Evolutionary conservation across 1,140 invertebrate species (phyloP), one percentile per base, ranked within the genome.

Genomic region (Drosophila virilis): DNA sequence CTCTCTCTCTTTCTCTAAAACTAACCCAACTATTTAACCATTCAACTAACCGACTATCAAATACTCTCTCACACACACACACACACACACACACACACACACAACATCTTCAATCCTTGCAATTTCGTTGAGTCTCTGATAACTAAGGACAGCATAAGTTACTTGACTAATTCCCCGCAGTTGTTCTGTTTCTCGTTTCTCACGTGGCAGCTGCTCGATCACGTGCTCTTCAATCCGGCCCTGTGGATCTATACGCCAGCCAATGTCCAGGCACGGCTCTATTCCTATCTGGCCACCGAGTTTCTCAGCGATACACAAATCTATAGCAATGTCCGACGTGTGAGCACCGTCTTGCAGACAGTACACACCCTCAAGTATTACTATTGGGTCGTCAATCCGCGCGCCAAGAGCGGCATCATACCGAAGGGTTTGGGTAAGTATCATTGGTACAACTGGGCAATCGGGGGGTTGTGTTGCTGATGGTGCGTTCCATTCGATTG

Each of bases 291-390:
- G 92, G 98, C 98, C 10, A 99, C 98, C 28, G 98, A 99, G 92
- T 99, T 99, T 93, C 94, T 99, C 74, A 97, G 97, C 66, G 98
- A 99, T 93, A 98, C 98, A 1, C 98, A 99, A 93, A 99, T 99
- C 82, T 99, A 99, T 93, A 98, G 97, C 75, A 99, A 98, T 93
- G 98, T 99, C 15, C 94, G 99, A 42, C 94, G 98, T 57, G 98
- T 99, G 46, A 98, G 97, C 79, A 99, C 98, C 1, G 98, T 99
- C 0, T 94, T 99, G 8, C 98, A 99, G 93, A 99, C 98, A 0
- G 97, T 99, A 73, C 98, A 99, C 92, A 98, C 99, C 0, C 94
- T 99, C 35, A 99, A 99, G 93, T 99, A 98, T 92, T 99, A 99
- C 93, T 99, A 99, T 92, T 99, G 98, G 98, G 97, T 99, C 12